Evolutionary conservation across 2,888 invertebrate species (phyloP), one percentile per base, ranked within the genome.

Genomic region (Xestoiulus laeticollis): DNA sequence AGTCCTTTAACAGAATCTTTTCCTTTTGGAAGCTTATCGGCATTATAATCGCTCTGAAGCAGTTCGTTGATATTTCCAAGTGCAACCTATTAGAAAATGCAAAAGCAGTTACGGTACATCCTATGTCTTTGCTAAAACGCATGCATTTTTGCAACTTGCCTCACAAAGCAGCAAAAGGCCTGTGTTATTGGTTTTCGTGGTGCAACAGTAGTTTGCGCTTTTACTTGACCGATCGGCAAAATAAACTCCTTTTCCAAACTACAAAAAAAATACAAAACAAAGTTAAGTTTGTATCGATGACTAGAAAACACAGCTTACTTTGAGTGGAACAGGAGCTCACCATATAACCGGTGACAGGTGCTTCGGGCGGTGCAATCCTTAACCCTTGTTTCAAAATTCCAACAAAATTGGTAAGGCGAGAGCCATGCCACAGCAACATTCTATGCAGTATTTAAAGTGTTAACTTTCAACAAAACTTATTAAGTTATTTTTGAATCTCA

Each of bases 171-270:
- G 89, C 89, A 94, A 90, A n/a, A 93, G 89, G 3, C 93, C 93
- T 26, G 91, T 91, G 26, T 91, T 91, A 89, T 92, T 91, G 43
- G 90, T 89, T 87, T 91, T 91, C 30, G 91, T 91, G 6, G 92
- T 91, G 59, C 91, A 90, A 90, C 93, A 93, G 90, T 93, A 93
- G 90, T 93, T 93, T 86, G 93, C 93, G 90, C 92, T 92, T 90
- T 94, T 94, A 38, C 92, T 92, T 59, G 93, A 93, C 92, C 93
- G 93, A 90, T 94, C 94, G 59, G 94, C 93, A 90, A 94, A 93
- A 90, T 94, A 94, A 78, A 90, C 82, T 53, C 89, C 89, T 87
- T 89, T 89, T 19, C 89, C 89, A 87, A 89, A 89, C 89, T 89
- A 22, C 32, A 83, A 19, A 86, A 32, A 86, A 87, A 82, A 87